phyloP scores from a whole-genome alignment of 2,113 vertebrate genomes.

The Platichthys stellatus region DNA sequence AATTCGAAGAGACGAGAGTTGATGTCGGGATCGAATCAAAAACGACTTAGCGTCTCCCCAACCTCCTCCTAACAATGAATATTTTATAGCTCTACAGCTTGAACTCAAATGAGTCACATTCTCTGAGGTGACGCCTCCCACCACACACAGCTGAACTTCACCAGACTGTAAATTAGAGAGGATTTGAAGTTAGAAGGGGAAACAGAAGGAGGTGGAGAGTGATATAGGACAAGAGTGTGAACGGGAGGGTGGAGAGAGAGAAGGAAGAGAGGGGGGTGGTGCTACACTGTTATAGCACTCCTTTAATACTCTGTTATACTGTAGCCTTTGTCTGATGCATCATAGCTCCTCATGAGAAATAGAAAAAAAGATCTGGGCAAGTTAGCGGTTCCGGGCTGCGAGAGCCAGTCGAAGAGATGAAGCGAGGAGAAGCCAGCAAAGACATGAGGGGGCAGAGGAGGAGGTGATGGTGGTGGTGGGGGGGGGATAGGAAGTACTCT shows the following conservation, averaged over 20 bases:
- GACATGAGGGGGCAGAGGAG: conserved; percentile 68
- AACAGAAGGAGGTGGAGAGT: conserved; percentile 61
- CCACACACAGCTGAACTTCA: conserved; percentile 67
- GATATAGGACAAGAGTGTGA: conserved; percentile 45
- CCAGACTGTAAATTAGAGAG: conserved; percentile 74
- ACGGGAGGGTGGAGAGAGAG: neutral
- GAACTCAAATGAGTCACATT: conserved; percentile 75
- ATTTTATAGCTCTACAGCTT: conserved; percentile 67
- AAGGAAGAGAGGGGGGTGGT: neutral
- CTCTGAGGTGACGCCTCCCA: conserved; percentile 72
- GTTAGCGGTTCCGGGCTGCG: conserved; percentile 59
- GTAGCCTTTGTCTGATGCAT: conserved; percentile 47
- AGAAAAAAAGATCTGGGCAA: conserved; percentile 29
- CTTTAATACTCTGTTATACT: conserved; percentile 37
- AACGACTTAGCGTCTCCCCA: conserved; percentile 49
- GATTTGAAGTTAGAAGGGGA: conserved; percentile 63
- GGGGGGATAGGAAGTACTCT: conserved; percentile 75
- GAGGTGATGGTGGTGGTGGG: conserved; percentile 15
- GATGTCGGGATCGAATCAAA: conserved; percentile 27
- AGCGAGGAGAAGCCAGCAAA: conserved; percentile 58
- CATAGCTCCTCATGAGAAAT: conserved; percentile 41
- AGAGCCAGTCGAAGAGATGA: conserved; percentile 45
- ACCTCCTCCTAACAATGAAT: conserved; percentile 66
- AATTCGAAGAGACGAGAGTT: neutral
- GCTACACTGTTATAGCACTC: conserved; percentile 54